These are phyloP conservation scores for Nothobranchius furzeri DNA, from an alignment of 2,113 vertebrate genomes.

Conservation along the genomic window DNA sequence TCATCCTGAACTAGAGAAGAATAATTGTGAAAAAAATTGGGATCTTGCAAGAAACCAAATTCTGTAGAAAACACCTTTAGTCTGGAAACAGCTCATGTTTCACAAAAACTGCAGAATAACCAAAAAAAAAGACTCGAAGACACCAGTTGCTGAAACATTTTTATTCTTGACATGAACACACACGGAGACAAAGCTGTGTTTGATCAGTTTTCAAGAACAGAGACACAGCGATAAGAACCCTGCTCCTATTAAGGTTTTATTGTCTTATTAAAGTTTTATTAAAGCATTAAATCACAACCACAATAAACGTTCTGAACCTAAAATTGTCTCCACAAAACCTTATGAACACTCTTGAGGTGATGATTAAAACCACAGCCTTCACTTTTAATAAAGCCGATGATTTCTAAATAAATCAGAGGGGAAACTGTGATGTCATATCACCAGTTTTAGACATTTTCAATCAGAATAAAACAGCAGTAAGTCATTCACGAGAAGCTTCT, in stretches of 20 bases:
- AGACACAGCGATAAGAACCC: not conserved
- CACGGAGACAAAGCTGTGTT: not conserved
- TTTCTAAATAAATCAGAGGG: not conserved
- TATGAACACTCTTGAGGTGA: not conserved
- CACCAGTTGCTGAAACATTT: not conserved
- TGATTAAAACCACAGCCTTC: not conserved
- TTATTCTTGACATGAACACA: not conserved
- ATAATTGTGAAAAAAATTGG: no score
- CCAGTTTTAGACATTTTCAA: no score
- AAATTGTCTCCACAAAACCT: not conserved
- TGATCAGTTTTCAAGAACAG: not conserved
- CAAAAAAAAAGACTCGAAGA: no score
- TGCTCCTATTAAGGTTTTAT: not conserved
- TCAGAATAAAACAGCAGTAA: no score
- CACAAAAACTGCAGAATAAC: no score
- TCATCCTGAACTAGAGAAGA: no score
- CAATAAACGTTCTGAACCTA: not conserved
- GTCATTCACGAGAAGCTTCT: no score
- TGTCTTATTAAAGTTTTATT: not conserved
- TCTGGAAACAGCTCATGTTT: no score
- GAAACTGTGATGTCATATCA: no score
- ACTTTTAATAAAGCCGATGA: not conserved
- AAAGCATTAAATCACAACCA: constrained; percentile 1
- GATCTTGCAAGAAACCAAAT: no score
- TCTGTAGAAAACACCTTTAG: no score